Base-by-base conservation (phyloP, 30 jellyfish, hydroid and myxozoan genomes). In the Aurelia coerulea region DNA sequence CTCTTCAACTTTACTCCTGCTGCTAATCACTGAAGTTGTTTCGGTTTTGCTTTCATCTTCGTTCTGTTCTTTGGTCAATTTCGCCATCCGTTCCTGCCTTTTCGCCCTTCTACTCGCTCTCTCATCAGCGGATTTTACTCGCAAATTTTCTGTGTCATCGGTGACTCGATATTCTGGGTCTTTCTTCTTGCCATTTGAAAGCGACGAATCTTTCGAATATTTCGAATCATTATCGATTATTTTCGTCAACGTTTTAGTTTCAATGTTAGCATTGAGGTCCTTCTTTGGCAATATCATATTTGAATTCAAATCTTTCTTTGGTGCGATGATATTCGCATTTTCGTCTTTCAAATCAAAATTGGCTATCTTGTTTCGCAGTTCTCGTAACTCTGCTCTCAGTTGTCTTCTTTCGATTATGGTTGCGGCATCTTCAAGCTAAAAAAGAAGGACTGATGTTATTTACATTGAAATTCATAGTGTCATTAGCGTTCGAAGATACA, bases 401-500 rank as follows among this genome's bases (percentile, higher is more conserved):
- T 68, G 66, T 54, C 90, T 76, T 67, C 96, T 35, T 46, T 87
- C 96, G 19, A 84, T 18, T 32, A 73, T 62, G 33, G 88, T 65
- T 3, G 62, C 86, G 5, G 96, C 96, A 69, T 87, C 96, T 76
- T 78, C 96, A 49, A 87, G 96, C 96, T 87, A 68, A 0, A 60
- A 32, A 72, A 62, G 2, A 46, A 69, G 18, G 33, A 81, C 3
- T 17, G 15, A 29, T 0, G 3, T 16, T 17, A 35, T 10, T 19
- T 31, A 13, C 33, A 65, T 14, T 63, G 74, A 6, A 46, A 8
- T 1, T 46, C 13, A 46, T 6, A 46, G 49, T 37, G 49, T 37
- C 49, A 37, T 37, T 37, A 2, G 56, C 15, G 56, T 9, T 46
- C 56, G 56, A 46, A 7, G 14, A 9, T 9, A 46, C 56, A 46